Conservation (phyloP, 2,888 invertebrate species). For the Miltochrista miniata region DNA sequence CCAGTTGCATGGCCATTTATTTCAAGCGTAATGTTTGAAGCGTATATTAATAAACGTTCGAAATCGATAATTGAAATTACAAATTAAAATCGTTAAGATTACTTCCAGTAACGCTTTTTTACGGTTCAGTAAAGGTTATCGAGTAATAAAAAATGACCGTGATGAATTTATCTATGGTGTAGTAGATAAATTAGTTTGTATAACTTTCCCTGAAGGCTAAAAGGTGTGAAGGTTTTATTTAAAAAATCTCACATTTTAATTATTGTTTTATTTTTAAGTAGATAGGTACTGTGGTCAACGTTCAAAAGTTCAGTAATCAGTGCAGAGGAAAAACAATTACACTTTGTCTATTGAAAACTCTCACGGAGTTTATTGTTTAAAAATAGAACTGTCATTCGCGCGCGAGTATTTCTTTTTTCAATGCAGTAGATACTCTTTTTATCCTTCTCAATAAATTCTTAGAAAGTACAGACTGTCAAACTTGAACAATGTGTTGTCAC, state of each 20-base stretch:
- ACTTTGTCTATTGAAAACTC: constrained; percentile 40
- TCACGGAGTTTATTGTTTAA: constrained; percentile 27
- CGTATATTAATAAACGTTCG: constrained; percentile 51
- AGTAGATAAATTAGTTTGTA: constrained; percentile 21
- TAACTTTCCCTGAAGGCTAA: constrained; percentile 19
- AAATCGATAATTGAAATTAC: constrained; percentile 47
- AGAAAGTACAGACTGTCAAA: constrained; percentile 20
- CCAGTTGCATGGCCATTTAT: constrained; percentile 54
- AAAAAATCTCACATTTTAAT: too few species aligned
- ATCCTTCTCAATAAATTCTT: constrained; percentile 5
- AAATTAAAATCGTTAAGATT: constrained; percentile 47
- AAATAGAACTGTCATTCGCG: constrained; percentile 35
- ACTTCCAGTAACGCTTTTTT: constrained; percentile 45
- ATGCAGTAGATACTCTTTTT: constrained; percentile 14
- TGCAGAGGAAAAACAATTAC: constrained; percentile 41
- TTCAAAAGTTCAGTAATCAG: constrained; percentile 25
- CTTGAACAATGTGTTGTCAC: constrained; percentile 24
- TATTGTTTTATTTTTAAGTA: not conserved
- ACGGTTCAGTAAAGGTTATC: constrained; percentile 48
- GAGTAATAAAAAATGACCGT: constrained; percentile 32
- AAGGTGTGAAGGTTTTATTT: constrained; percentile 8
- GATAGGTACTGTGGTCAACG: too few species aligned
- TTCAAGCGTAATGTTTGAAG: constrained; percentile 40
- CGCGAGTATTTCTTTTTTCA: constrained; percentile 15
- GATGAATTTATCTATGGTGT: constrained; percentile 23